These are phyloP conservation scores for Tetragonula carbonaria DNA, from an alignment of 2,888 invertebrate species.

Conservation along the genomic window DNA sequence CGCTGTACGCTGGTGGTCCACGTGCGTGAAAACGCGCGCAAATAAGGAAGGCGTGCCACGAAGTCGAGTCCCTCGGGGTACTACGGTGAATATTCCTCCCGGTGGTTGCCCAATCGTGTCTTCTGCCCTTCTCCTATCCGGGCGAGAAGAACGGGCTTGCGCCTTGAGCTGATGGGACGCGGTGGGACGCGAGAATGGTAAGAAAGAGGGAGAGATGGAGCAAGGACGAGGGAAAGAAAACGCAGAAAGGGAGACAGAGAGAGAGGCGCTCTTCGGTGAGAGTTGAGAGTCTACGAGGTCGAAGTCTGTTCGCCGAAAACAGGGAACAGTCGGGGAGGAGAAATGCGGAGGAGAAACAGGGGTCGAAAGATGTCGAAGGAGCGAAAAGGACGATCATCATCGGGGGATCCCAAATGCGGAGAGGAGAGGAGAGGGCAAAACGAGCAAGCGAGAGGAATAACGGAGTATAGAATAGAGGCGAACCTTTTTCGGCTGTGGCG, in stretches of 20 bases:
- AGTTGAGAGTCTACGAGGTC: conserved; percentile 5
- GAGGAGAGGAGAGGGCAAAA: neutral
- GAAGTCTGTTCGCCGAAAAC: neutral
- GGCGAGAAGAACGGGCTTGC: conserved; percentile 62
- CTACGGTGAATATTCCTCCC: conserved; percentile 35
- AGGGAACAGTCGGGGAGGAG: neutral
- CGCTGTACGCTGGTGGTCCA: neutral
- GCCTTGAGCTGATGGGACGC: conserved; percentile 53
- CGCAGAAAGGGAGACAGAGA: neutral
- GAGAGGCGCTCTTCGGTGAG: neutral
- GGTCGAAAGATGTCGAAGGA: neutral
- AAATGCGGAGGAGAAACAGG: neutral
- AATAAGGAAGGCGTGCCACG: conserved; percentile 11
- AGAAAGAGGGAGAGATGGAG: neutral
- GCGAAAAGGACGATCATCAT: conserved; percentile 15
- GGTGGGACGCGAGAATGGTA: conserved; percentile 3
- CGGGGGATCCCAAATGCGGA: neutral
- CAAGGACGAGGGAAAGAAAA: neutral
- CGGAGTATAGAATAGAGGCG: conserved; percentile 60
- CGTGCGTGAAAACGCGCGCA: conserved; percentile 29
- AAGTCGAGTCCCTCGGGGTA: conserved; percentile 8
- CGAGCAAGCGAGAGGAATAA: conserved; percentile 31
- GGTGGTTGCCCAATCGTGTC: conserved; percentile 10
- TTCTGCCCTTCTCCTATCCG: conserved; percentile 14
- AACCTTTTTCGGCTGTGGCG: conserved; percentile 72